Conservation (phyloP, 2,113 vertebrate species). For the Nesoenas mayeri region DNA sequence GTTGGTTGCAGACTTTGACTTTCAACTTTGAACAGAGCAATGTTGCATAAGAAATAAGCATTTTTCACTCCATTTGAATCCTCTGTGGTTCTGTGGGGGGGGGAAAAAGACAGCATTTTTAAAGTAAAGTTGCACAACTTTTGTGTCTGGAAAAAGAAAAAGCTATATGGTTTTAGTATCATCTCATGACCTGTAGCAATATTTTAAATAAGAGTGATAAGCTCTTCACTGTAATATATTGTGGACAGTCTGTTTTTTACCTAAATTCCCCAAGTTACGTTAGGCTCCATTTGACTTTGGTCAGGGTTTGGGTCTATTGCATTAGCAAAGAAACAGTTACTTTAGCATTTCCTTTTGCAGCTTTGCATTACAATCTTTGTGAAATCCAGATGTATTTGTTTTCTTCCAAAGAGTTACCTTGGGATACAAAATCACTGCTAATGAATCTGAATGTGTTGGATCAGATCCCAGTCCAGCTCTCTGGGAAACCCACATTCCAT, state of each 20-base stretch:
- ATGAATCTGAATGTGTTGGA: constrained; percentile 56
- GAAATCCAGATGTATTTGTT: constrained; percentile 70
- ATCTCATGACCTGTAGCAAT: neutral
- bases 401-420: constrained; percentile 65
- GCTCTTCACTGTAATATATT: neutral
- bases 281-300: neutral
- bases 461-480: constrained; percentile 25
- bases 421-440: constrained; percentile 51
- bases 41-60: neutral
- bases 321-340: constrained; percentile 24
- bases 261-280: neutral
- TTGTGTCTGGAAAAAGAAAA: neutral
- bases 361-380: constrained; percentile 39
- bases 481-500: constrained; percentile 49
- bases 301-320: neutral
- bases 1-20: neutral
- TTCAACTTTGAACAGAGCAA: neutral
- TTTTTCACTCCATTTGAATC: neutral
- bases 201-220: neutral
- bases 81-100: neutral
- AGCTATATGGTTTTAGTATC: neutral
- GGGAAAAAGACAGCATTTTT: neutral
- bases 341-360: constrained; percentile 61
- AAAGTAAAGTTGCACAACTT: neutral
- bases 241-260: neutral